phyloP scores from a whole-genome alignment of 2,113 vertebrate genomes.

The Amphiprion ocellaris region DNA sequence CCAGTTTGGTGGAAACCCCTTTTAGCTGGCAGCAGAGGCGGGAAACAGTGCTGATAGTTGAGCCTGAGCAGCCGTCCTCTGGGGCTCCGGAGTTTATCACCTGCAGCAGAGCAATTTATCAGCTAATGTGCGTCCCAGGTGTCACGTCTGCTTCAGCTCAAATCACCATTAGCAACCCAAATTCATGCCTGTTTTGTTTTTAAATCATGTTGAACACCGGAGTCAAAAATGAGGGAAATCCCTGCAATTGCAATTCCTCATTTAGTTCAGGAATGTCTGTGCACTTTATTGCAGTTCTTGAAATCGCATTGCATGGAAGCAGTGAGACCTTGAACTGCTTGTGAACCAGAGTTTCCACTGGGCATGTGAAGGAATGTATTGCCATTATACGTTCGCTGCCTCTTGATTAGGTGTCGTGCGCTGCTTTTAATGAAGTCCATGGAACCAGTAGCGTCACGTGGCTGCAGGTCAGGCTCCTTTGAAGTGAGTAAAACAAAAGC shows the following conservation, averaged over 20 bases:
- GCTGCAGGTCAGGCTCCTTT: slow-evolving; percentile 47
- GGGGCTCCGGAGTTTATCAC: slow-evolving; percentile 35
- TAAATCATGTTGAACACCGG: slow-evolving; percentile 1
- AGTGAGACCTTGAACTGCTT: slow-evolving; percentile 52
- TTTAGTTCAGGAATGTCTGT: background rate
- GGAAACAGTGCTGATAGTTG: slow-evolving; percentile 51
- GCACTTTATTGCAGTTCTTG: slow-evolving; percentile 1
- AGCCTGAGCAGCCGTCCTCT: slow-evolving; percentile 48
- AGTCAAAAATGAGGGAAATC: slow-evolving; percentile 7
- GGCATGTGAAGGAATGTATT: slow-evolving; percentile 5
- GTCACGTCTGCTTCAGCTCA: slow-evolving; percentile 40
- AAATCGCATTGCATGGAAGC: slow-evolving; percentile 6
- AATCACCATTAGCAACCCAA: slow-evolving; percentile 13
- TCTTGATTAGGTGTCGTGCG: slow-evolving; percentile 60
- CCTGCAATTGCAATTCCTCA: background rate
- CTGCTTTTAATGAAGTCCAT: slow-evolving; percentile 48
- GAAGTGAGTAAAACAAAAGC: slow-evolving; percentile 38
- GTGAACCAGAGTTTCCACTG: slow-evolving; percentile 42
- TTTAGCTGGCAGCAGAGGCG: slow-evolving; percentile 32
- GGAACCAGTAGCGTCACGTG: slow-evolving; percentile 9
- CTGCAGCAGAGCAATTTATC: slow-evolving; percentile 50
- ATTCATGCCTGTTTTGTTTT: slow-evolving; percentile 26
- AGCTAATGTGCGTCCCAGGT: slow-evolving; percentile 42
- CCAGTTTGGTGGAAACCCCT: slow-evolving; percentile 29
- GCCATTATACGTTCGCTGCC: slow-evolving; percentile 16